Evolutionary conservation across 2,888 invertebrate species (phyloP).

Genomic region (Sepiola atlantica): DNA sequence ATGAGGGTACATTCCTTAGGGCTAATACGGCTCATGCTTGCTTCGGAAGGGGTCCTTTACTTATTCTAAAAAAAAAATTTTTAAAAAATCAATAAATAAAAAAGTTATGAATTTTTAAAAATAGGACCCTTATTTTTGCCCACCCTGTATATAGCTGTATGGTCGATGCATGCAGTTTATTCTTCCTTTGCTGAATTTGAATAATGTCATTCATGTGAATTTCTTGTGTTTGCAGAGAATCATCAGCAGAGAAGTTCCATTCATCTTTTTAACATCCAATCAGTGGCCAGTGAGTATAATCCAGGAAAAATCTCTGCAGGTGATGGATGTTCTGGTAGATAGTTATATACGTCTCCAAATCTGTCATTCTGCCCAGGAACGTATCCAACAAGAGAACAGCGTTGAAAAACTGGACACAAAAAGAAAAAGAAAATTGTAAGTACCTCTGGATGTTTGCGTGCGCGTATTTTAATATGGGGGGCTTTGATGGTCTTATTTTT

Average conservation of each 20-base stretch:
- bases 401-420: neutral
- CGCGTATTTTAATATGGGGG: no score
- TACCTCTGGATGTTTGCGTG: neutral
- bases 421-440: constrained; percentile 37
- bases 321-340: constrained; percentile 63
- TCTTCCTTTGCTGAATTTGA: no score
- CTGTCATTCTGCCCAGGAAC: constrained; percentile 54
- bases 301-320: constrained; percentile 65
- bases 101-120: no score
- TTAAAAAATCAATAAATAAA: no score
- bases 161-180: no score
- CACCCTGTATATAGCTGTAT: no score
- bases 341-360: neutral
- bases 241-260: constrained; percentile 2
- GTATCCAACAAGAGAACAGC: constrained; percentile 55
- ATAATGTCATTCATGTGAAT: neutral
- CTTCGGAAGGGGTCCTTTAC: no score
- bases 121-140: no score
- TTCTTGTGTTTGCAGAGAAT: constrained; percentile 39
- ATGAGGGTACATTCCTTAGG: no score
- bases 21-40: no score
- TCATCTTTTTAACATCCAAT: constrained; percentile 65
- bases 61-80: no score
- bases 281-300: constrained; percentile 68
- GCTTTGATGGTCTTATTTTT: no score